A percentile compares a stretch with the other conserved stretches of the same genome.
Evolutionary conservation across 2,113 vertebrate genomes (phyloP).

Genomic region (Acrocephalus kingi): DNA sequence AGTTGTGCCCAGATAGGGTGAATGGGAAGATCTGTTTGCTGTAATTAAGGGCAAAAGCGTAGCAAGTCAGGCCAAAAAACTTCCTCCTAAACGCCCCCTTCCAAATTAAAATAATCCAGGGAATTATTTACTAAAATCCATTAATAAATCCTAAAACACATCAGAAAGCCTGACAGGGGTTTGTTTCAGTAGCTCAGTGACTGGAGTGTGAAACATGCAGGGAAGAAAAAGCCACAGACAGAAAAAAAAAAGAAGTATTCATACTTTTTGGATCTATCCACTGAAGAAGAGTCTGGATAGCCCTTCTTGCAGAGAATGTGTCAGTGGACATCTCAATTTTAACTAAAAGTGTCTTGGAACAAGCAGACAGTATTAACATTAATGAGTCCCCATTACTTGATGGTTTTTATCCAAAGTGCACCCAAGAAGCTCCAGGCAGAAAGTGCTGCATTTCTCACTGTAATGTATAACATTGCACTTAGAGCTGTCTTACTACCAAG

Average conservation of each 20-base stretch:
- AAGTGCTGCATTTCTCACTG: background rate
- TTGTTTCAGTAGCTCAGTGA: background rate
- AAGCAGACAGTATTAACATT: background rate
- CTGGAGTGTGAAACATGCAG: background rate
- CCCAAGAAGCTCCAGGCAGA: background rate
- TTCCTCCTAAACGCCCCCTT: background rate
- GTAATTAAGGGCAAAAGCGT: background rate
- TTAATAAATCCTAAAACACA: background rate
- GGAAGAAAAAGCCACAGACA: background rate
- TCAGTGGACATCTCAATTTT: background rate
- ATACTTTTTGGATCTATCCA: background rate
- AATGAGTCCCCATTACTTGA: background rate
- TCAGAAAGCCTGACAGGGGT: background rate
- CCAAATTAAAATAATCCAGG: background rate
- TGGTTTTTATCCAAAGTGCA: background rate
- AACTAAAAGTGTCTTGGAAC: background rate
- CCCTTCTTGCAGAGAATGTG: background rate
- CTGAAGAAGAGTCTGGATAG: background rate
- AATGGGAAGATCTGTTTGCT: background rate
- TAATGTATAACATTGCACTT: background rate
- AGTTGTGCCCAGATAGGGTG: background rate
- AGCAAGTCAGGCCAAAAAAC: background rate
- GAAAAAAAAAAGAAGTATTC: background rate
- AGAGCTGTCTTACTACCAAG: background rate
- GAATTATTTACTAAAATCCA: background rate